These are phyloP conservation scores for Cyphomyrus plagiostoma DNA, from an alignment of 2,113 vertebrate genomes.

Conservation along the genomic window DNA sequence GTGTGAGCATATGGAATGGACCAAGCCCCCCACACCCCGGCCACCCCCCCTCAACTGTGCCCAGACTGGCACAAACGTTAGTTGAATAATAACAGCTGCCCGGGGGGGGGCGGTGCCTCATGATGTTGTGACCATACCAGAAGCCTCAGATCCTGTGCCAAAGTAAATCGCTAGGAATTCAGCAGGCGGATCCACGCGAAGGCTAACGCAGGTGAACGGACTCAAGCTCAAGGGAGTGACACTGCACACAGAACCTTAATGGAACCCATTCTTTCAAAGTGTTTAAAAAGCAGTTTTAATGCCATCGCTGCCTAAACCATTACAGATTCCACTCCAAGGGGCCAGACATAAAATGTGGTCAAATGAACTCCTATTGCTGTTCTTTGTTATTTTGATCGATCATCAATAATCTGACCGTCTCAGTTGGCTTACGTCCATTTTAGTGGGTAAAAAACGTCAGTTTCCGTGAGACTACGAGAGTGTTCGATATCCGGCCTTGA, in stretches of 20 bases:
- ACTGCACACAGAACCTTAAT: neutral
- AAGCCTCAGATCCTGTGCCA: constrained; percentile 1
- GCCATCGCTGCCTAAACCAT: neutral
- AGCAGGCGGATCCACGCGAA: neutral
- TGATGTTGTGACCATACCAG: neutral
- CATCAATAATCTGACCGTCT: neutral
- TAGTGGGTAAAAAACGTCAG: neutral
- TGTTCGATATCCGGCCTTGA: neutral
- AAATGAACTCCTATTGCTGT: neutral
- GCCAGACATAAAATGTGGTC: neutral
- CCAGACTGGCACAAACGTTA: neutral
- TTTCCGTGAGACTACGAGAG: neutral
- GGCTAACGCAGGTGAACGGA: neutral
- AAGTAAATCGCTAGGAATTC: neutral
- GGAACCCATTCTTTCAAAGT: neutral
- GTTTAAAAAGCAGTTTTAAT: neutral
- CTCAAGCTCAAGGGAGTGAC: neutral
- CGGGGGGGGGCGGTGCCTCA: neutral
- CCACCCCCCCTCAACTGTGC: neutral
- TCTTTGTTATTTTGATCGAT: neutral
- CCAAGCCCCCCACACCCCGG: neutral
- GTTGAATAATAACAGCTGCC: constrained; percentile 8
- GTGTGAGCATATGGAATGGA: neutral
- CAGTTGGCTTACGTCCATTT: neutral
- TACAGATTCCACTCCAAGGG: neutral